These are phyloP conservation scores for Hypomesus transpacificus DNA, from an alignment of 2,113 vertebrate species.

Conservation along the genomic window DNA sequence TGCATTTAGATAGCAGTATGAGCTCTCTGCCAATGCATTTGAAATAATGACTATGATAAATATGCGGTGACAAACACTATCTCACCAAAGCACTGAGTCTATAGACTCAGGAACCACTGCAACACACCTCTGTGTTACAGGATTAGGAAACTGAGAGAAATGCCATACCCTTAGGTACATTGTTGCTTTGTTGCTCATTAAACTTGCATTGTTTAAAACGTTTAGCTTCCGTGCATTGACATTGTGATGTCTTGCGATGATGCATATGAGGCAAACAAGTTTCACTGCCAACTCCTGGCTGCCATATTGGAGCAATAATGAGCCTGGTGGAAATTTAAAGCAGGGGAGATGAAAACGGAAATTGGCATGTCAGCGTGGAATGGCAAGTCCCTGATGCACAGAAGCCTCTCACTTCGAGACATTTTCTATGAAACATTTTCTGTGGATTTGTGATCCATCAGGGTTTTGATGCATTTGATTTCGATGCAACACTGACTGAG, in stretches of 20 bases:
- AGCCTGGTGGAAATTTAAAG: constrained; percentile 69
- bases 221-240: constrained; percentile 61
- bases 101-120: constrained; percentile 28
- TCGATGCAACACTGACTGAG: constrained; percentile 46
- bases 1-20: constrained; percentile 38
- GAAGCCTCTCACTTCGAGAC: constrained; percentile 17
- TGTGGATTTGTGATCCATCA: constrained; percentile 51
- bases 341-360: constrained; percentile 68
- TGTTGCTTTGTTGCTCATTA: constrained; percentile 68
- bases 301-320: constrained; percentile 57
- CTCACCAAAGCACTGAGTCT: constrained; percentile 32
- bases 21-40: constrained; percentile 30
- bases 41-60: constrained; percentile 44
- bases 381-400: constrained; percentile 24
- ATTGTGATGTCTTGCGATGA: constrained; percentile 53
- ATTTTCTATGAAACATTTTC: constrained; percentile 6
- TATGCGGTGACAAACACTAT: constrained; percentile 48
- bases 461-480: constrained; percentile 58
- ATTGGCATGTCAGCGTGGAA: constrained; percentile 36
- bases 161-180: constrained; percentile 52
- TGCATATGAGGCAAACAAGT: constrained; percentile 62
- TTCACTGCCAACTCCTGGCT: constrained; percentile 49
- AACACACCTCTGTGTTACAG: constrained; percentile 40
- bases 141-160: constrained; percentile 39
- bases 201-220: constrained; percentile 65